Evolutionary conservation across 2,113 vertebrate genomes (phyloP), one percentile per base, ranked within the genome.

Genomic region (Xiphophorus couchianus): DNA sequence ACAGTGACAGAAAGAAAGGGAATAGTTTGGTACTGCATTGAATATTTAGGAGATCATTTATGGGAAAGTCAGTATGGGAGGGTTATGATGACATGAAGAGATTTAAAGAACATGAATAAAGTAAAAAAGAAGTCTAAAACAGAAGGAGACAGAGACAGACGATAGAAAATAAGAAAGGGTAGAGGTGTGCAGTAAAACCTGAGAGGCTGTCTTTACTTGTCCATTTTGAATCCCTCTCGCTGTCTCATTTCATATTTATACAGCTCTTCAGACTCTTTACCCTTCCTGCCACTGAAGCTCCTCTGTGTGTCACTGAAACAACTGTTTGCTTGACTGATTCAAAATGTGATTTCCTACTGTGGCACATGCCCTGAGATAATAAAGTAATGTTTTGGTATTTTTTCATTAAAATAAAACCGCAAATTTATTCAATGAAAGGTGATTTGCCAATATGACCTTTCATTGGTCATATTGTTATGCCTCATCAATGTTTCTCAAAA

Each of bases 211-310:
- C 76, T 83, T 80, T 42, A 69, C 80, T 69, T 66, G 74, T 75
- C 71, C 62, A 77, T 89, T 91, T 91, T 69, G 81, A 81, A 89
- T 92, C 89, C 86, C 67, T 86, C 86, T 84, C 68, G 22, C 69
- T 74, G 78, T 79, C 79, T 85, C 76, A 77, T 82, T 76, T 76
- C 39, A 69, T 54, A 77, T 85, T 84, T 79, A 82, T 87, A 85
- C 84, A 64, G 86, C 80, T 84, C 76, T 79, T 90, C 90, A 65
- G 39, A 88, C 84, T 86, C 82, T 84, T 86, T 81, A 80, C 81
- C 73, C 39, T 42, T 42, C 85, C 62, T 30, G 69, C 79, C 72
- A 83, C 88, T 92, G 74, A 78, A 82, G 91, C 83, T 66, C 84
- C 33, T 75, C 87, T 90, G 83, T n/a, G 84, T 84, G 14, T 15